Base-by-base conservation (phyloP, 2,888 invertebrate species). In the Osmoderma eremita region DNA sequence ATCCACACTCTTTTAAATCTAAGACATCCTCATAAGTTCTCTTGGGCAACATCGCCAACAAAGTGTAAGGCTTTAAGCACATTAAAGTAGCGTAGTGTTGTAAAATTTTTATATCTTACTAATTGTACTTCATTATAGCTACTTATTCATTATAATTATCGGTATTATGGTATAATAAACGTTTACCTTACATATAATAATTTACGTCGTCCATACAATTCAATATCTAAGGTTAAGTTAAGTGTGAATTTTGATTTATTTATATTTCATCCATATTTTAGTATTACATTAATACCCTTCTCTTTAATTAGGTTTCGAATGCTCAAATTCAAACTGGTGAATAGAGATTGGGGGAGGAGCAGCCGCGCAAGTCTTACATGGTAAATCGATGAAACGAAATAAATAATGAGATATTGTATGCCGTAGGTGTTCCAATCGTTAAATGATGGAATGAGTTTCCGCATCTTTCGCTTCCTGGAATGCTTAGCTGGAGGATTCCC, bases 401-500 rank as follows among this genome's bases (percentile, higher is more conserved):
- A 30, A 30, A 30, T 30, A 30, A 30, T 30, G 30, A 30, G 30
- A 30, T 24, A 24, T 5, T 3, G 24, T 24, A 24, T 30, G 30
- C 30, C 6, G 30, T 30, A 30, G 30, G 30, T 30, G 10, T 30
- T 30, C 10, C 30, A 30, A 2, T 10, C 10, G 6, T 30, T 30
- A 5, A 30, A 30, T 6, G 30, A 30, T 30, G 30, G 30, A 30
- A 30, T 30, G 50, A 50, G 24, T 50, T 22, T 50, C 41, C n/a
- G 13, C 42, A 3, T 3, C 17, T 12, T 49, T 20, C n/a, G 18
- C 20, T 49, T 49, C 49, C 12, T 49, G 39, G 54, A 54, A 38
- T 54, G 54, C 15, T 70, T 70, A 69, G 61, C 68, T 76, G 71
- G 78, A 71, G 61, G 78, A 77, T 70, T 80, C 79, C 78, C 80